A percentile compares a stretch with the other conserved stretches of the same genome.
phyloP scores from a whole-genome alignment of 2,797 vertebrate genomes.

The Percopsis omiscomaycus region DNA sequence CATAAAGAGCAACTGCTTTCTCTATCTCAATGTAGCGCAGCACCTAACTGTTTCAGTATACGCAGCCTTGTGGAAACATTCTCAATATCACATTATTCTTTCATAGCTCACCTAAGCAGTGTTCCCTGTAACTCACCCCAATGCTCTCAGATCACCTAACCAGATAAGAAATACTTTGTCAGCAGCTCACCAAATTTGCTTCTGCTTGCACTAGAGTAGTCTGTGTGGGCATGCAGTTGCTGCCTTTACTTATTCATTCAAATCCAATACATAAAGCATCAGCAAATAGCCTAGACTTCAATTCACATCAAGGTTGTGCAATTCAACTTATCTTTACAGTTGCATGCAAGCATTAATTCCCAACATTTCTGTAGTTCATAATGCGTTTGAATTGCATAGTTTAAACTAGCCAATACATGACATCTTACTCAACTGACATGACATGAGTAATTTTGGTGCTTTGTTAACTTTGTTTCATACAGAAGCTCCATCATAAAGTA shows the following conservation, averaged over 20 bases:
- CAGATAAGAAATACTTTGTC: conserved; percentile 78
- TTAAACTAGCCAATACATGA: neutral
- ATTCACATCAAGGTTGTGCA: conserved; percentile 14
- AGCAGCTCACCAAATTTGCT: conserved; percentile 65
- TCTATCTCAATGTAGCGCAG: conserved; percentile 21
- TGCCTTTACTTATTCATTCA: conserved; percentile 30
- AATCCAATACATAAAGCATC: conserved; percentile 21
- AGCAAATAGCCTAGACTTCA: conserved; percentile 18
- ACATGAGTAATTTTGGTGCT: neutral
- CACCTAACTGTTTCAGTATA: conserved; percentile 37
- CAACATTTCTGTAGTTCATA: conserved; percentile 2
- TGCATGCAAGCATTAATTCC: neutral
- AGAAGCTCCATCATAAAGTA: conserved; percentile 16
- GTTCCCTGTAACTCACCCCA: conserved; percentile 75
- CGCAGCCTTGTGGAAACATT: conserved; percentile 66
- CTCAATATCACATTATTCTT: conserved; percentile 83
- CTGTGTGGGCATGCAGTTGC: conserved; percentile 24
- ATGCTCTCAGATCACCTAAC: conserved; percentile 79
- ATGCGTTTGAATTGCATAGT: neutral
- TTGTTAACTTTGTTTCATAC: neutral
- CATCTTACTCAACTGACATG: no score
- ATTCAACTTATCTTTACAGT: neutral
- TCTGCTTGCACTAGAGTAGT: conserved; percentile 50
- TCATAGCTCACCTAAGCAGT: conserved; percentile 75
- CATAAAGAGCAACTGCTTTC: conserved; percentile 7